Conservation (phyloP, 2,113 vertebrate genomes). For the Peromyscus maniculatus region DNA sequence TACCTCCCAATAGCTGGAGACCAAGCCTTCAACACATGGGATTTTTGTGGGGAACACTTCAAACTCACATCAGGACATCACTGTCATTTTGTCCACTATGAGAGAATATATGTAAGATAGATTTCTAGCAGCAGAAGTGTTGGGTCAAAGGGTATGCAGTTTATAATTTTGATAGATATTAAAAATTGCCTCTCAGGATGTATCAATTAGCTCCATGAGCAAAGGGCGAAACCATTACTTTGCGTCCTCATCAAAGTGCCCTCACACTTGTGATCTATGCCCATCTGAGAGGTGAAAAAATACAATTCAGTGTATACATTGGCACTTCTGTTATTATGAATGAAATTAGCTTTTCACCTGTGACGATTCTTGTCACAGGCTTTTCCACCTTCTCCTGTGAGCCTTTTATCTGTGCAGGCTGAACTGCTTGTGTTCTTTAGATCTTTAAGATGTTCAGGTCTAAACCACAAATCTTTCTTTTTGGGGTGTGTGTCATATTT, state of each 20-base stretch:
- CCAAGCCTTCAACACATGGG: not conserved
- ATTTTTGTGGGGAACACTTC: not conserved
- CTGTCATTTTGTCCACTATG: not conserved
- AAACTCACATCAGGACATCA: not conserved
- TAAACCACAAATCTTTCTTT: not conserved
- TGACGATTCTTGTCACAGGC: not conserved
- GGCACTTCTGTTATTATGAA: not conserved
- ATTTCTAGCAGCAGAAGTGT: not conserved
- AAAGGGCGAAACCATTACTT: not conserved
- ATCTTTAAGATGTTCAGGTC: not conserved
- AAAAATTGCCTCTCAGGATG: not conserved
- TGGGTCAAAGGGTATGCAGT: not conserved
- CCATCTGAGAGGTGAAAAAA: not conserved
- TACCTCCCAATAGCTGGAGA: not conserved
- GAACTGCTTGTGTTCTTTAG: not conserved
- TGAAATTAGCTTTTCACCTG: slow-evolving; percentile 12
- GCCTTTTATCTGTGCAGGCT: not conserved
- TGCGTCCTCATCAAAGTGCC: not conserved
- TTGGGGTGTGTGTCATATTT: not conserved
- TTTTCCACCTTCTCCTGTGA: not conserved
- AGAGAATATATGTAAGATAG: not conserved
- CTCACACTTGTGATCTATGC: not conserved
- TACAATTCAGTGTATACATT: not conserved
- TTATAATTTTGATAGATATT: slow-evolving; percentile 34
- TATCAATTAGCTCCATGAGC: not conserved